These are phyloP conservation scores for Egretta garzetta DNA, from an alignment of 2,113 vertebrate genomes.

Conservation along the genomic window DNA sequence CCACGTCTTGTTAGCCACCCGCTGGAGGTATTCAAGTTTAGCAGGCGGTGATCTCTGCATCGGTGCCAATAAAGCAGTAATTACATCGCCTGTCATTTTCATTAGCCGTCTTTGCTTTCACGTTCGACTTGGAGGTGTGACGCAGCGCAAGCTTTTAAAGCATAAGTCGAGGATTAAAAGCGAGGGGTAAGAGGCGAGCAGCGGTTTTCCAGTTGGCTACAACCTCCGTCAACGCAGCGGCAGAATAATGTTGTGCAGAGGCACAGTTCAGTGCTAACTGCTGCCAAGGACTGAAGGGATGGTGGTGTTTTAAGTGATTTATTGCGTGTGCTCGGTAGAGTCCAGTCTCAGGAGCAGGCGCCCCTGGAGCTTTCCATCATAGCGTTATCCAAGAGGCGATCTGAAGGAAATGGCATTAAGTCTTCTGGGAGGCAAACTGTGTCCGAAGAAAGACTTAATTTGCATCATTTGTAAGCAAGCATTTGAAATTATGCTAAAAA, in stretches of 20 bases:
- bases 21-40: slow-evolving; percentile 61
- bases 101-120: slow-evolving; percentile 16
- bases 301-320: slow-evolving; percentile 49
- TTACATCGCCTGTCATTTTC: slow-evolving; percentile 54
- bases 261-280: background rate
- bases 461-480: slow-evolving; percentile 12
- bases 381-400: slow-evolving; percentile 22
- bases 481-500: background rate
- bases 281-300: slow-evolving; percentile 45
- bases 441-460: slow-evolving; percentile 44
- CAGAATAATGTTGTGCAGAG: slow-evolving; percentile 15
- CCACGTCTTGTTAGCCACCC: slow-evolving; percentile 59
- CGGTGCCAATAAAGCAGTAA: slow-evolving; percentile 32
- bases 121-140: background rate
- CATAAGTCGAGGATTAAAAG: background rate
- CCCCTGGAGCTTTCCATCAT: slow-evolving; percentile 39
- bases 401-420: slow-evolving; percentile 34
- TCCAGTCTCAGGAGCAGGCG: background rate
- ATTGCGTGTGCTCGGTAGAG: slow-evolving; percentile 1
- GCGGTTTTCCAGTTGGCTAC: background rate
- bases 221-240: background rate
- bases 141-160: background rate
- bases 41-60: slow-evolving; percentile 51
- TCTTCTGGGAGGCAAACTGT: slow-evolving; percentile 33
- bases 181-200: background rate